phyloP scores from a whole-genome alignment of 2,113 vertebrate genomes.

The Marcusenius ussheri region DNA sequence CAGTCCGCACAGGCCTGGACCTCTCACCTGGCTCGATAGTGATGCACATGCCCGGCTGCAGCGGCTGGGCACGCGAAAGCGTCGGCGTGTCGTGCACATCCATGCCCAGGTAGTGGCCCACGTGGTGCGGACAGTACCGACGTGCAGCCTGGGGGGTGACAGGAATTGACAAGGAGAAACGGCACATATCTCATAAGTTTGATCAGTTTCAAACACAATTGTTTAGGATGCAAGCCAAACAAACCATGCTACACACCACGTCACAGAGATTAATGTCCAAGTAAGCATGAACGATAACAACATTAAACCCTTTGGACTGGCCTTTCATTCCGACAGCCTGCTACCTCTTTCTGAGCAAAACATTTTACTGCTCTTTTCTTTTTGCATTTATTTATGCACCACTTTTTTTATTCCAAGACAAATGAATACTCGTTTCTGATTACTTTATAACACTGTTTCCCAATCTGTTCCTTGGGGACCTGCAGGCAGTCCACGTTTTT shows the following conservation, averaged over 20 bases:
- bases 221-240: background rate
- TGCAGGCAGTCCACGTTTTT: background rate
- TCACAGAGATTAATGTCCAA: background rate
- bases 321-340: background rate
- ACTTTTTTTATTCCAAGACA: background rate
- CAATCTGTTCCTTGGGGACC: background rate
- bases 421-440: background rate
- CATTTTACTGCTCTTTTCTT: background rate
- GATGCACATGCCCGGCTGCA: slow-evolving; percentile 89
- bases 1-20: background rate
- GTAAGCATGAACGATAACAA: background rate
- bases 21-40: slow-evolving; percentile 86
- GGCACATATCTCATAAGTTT: background rate
- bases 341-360: background rate
- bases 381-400: background rate
- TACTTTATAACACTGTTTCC: background rate
- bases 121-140: slow-evolving; percentile 88
- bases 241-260: background rate
- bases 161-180: background rate
- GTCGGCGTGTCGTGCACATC: slow-evolving; percentile 95
- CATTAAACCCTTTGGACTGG: background rate
- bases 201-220: background rate
- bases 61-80: slow-evolving; percentile 74
- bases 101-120: slow-evolving; percentile 95
- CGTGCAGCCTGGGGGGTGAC: slow-evolving; percentile 65